Evolutionary conservation across 1,140 invertebrate species (phyloP), one percentile per base, ranked within the genome.

Genomic region (Pachyrhynchus sulphureomaculatus): DNA sequence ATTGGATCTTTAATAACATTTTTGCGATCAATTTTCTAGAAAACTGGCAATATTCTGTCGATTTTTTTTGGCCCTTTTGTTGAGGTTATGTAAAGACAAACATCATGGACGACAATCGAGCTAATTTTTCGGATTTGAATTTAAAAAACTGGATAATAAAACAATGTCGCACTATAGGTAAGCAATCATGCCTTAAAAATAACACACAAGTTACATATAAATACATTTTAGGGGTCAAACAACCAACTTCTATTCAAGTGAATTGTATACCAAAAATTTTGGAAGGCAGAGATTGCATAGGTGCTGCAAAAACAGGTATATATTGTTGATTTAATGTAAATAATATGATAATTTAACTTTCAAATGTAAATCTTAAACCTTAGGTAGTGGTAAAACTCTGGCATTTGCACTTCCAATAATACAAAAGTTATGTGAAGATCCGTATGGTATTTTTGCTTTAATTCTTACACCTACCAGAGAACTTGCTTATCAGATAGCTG

Each of bases 381-480:
- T 39, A 61, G 58, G 58, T 17, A 97, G 94, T 52, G 97, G 97
- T 29, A 99, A 99, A 83, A 99, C 96, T 4, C 87, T 96, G 70
- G 92, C 96, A 0, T 99, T 98, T 85, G 94, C 93, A 3, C 72
- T 99, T 15, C 97, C 97, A 0, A 95, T 99, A 71, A 76, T 99
- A 45, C 93, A 99, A 76, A 86, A 88, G 65, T 79, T 98, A 12
- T 87, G 91, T 62, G 88, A 95, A 73, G 94, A 95, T 74, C 95
- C 96, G 0, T 94, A 95, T 77, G 90, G 93, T 58, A 91, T 98
- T 71, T 99, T 92, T 84, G 94, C 94, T 23, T 79, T 99, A n/a
- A 80, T 99, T 33, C 79, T 99, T 12, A 97, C 96, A 26, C 96
- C 97, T 20, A 99, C 96, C 15, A 88, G 96, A 77, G 96, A 99